These are phyloP conservation scores for Setipinna tenuifilis DNA, from an alignment of 2,797 vertebrate genomes.

Conservation along the genomic window DNA sequence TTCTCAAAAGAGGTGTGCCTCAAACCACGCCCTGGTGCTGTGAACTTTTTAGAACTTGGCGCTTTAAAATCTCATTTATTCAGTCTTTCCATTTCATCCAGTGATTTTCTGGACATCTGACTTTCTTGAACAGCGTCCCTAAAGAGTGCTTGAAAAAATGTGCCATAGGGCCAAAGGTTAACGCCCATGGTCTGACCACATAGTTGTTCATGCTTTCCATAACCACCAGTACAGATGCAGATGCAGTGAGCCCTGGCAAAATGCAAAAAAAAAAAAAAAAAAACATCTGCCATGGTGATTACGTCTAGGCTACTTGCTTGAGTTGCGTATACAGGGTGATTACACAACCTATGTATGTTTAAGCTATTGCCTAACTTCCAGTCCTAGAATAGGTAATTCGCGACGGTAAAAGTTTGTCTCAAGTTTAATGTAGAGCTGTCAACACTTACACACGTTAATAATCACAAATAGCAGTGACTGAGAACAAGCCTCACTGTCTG, in stretches of 20 bases:
- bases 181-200: constrained; percentile 6
- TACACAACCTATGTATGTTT: too few species aligned
- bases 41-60: not conserved
- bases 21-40: not conserved
- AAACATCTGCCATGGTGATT: not conserved
- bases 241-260: not conserved
- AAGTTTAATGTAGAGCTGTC: too few species aligned
- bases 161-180: not conserved
- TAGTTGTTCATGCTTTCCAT: constrained; percentile 22
- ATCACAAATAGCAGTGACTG: too few species aligned
- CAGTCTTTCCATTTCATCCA: not conserved
- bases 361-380: too few species aligned
- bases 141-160: not conserved
- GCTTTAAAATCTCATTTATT: not conserved
- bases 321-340: too few species aligned
- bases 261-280: not conserved
- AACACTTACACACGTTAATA: too few species aligned
- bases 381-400: too few species aligned
- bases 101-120: not conserved
- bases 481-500: too few species aligned
- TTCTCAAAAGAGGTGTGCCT: constrained; percentile 2
- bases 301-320: not conserved
- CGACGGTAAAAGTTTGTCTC: too few species aligned
- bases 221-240: not conserved
- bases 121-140: not conserved